Percentiles rank a stretch among this genome's conserved stretches.
Conservation (phyloP, 2,888 invertebrate genomes). For the Drepana falcataria region DNA sequence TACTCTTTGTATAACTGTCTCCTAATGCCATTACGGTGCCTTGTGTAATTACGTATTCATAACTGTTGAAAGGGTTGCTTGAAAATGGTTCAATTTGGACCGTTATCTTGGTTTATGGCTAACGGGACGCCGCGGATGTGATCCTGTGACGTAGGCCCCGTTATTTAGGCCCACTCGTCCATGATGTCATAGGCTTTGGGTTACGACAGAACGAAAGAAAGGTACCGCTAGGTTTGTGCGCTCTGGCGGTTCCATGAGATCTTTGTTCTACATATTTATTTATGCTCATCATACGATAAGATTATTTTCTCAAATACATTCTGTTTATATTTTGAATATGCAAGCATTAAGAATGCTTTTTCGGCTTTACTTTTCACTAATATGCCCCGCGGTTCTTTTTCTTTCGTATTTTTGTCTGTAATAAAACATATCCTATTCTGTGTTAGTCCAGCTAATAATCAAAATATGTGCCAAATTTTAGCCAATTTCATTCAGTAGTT, state of each 20-base stretch:
- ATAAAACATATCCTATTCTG: too few species aligned
- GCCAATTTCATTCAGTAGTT: too few species aligned
- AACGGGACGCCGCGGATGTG: slow-evolving; percentile 49
- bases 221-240: slow-evolving; percentile 20
- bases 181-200: slow-evolving; percentile 39
- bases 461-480: too few species aligned
- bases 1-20: slow-evolving; percentile 62
- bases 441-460: too few species aligned
- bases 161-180: slow-evolving; percentile 26
- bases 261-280: slow-evolving; percentile 1
- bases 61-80: slow-evolving; percentile 60
- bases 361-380: too few species aligned
- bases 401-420: too few species aligned
- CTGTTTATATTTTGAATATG: too few species aligned
- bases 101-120: slow-evolving; percentile 56
- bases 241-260: slow-evolving; percentile 1
- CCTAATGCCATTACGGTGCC: slow-evolving; percentile 59
- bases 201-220: slow-evolving; percentile 43
- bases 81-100: slow-evolving; percentile 62
- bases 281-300: too few species aligned
- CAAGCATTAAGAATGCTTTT: too few species aligned
- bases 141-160: slow-evolving; percentile 35
- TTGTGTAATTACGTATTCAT: slow-evolving; percentile 68
- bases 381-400: too few species aligned
- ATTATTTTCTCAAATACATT: too few species aligned